phyloP scores from a whole-genome alignment of 2,113 vertebrate species.

The Eidolon helvum region DNA sequence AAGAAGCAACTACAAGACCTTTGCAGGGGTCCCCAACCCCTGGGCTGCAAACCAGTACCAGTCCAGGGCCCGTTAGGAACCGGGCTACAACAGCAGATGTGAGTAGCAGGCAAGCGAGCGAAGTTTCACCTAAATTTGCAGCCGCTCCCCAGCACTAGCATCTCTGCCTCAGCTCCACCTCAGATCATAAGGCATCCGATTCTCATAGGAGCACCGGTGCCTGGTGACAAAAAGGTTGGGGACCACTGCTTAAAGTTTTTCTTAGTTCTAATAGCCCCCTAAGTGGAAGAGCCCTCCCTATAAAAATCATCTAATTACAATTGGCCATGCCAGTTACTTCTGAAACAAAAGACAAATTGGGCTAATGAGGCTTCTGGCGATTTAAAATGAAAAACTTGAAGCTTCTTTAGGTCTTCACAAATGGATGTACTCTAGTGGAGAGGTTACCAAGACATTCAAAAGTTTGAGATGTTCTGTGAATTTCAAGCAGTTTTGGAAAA shows the following conservation, averaged over 20 bases:
- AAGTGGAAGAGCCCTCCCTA: background rate
- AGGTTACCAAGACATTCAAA: background rate
- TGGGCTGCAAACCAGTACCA: too few relatives aligned
- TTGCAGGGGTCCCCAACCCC: background rate
- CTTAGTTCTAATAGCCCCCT: background rate
- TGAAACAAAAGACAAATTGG: conserved; percentile 7
- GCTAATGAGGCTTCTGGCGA: background rate
- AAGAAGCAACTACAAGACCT: background rate
- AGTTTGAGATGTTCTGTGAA: background rate
- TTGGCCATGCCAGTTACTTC: background rate
- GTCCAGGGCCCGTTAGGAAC: too few relatives aligned
- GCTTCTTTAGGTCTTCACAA: background rate
- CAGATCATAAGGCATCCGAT: too few relatives aligned
- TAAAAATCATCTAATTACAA: background rate
- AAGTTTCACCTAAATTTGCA: too few relatives aligned
- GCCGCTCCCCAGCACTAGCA: too few relatives aligned
- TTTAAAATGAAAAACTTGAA: background rate
- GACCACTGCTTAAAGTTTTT: background rate
- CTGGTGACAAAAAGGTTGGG: too few relatives aligned
- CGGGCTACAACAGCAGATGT: too few relatives aligned
- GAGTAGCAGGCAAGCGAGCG: too few relatives aligned
- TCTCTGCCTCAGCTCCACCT: too few relatives aligned
- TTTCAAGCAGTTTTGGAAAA: conserved; percentile 9
- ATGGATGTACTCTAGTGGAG: background rate
- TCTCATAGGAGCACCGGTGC: too few relatives aligned